Conservation (phyloP, 2,113 vertebrate genomes). For the Lynx canadensis region DNA sequence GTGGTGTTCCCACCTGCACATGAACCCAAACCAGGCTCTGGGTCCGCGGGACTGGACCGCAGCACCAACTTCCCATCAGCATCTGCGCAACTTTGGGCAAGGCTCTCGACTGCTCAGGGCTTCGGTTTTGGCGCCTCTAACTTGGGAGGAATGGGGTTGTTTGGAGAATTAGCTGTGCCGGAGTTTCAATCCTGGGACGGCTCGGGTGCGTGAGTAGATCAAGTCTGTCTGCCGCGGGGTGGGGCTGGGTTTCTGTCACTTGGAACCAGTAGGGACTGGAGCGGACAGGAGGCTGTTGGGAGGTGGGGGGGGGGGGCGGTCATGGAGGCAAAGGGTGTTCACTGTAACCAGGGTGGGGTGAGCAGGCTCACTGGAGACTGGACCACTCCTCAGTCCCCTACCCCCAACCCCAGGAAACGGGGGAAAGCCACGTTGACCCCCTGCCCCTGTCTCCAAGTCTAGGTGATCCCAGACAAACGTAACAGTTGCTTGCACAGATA, state of each 20-base stretch:
- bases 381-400: not conserved
- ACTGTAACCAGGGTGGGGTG: not conserved
- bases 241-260: not conserved
- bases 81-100: not conserved
- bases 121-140: not conserved
- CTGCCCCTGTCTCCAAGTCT: not conserved
- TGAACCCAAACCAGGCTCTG: not conserved
- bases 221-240: not conserved
- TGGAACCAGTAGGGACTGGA: not conserved
- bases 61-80: fast-evolving
- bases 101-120: not conserved
- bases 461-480: not conserved
- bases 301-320: no score
- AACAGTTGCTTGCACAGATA: not conserved
- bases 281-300: not conserved
- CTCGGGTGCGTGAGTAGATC: not conserved
- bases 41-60: not conserved
- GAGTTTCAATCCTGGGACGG: not conserved
- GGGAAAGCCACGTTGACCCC: not conserved
- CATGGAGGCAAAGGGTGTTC: not conserved
- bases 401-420: no score
- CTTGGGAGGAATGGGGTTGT: not conserved
- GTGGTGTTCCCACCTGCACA: not conserved
- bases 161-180: not conserved
- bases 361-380: not conserved